Percentiles rank a stretch among this genome's conserved stretches.
Conservation (phyloP, 2,888 invertebrate genomes). For the Sepiola atlantica region DNA sequence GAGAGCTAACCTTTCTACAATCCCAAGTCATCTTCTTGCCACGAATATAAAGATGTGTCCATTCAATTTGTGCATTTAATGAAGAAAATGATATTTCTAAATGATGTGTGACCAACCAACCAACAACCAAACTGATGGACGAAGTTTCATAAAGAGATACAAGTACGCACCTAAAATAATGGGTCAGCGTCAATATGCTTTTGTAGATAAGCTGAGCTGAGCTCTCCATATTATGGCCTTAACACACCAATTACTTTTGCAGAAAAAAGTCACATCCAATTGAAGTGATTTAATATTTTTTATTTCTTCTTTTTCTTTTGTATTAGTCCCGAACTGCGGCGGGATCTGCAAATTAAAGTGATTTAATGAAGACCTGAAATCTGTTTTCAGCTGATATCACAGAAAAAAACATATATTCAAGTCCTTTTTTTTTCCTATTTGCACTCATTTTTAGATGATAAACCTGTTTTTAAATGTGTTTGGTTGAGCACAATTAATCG, state of each 20-base stretch:
- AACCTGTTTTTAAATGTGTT: neutral
- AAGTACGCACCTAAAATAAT: neutral
- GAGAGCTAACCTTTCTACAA: no score
- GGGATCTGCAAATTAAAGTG: neutral
- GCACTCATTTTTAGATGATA: neutral
- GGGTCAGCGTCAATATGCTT: neutral
- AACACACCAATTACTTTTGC: neutral
- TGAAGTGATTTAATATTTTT: no score
- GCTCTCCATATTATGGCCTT: neutral
- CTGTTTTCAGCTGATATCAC: slow-evolving; percentile 16
- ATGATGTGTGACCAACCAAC: no score
- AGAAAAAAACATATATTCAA: neutral
- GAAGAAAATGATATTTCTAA: no score
- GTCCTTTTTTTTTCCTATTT: neutral
- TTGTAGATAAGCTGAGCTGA: neutral
- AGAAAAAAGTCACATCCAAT: neutral
- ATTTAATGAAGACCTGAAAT: slow-evolving; percentile 13
- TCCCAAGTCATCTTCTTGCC: no score
- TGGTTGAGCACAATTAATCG: neutral
- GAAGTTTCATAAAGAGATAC: no score
- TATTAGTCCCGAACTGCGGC: no score
- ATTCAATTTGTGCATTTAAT: no score
- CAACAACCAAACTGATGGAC: no score
- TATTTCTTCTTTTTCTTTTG: no score
- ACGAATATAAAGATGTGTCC: no score